A percentile compares a stretch with the other conserved stretches of the same genome.
These are phyloP conservation scores for Lymantria dispar DNA, from an alignment of 2,888 invertebrate genomes.

Conservation along the genomic window DNA sequence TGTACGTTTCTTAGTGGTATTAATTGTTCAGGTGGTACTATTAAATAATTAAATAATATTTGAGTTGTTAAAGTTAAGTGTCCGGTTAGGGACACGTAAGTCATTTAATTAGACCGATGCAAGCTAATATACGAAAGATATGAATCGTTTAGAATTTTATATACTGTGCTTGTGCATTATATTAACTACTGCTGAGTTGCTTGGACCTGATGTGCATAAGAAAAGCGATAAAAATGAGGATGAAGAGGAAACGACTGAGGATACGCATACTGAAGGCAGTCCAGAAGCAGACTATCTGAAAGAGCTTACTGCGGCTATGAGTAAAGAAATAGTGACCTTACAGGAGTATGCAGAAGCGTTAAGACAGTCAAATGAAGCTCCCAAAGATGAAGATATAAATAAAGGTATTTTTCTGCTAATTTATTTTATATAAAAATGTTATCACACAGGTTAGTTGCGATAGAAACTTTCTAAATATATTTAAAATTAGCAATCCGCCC, in stretches of 20 bases:
- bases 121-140: slow-evolving; percentile 29
- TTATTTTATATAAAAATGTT: background rate
- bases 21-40: slow-evolving; percentile 2
- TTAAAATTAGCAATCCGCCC: no score
- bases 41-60: slow-evolving; percentile 10
- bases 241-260: slow-evolving; percentile 40
- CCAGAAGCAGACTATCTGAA: slow-evolving; percentile 52
- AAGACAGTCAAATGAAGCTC: slow-evolving; percentile 40
- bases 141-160: slow-evolving; percentile 52
- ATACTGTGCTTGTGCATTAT: slow-evolving; percentile 54
- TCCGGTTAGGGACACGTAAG: slow-evolving; percentile 65
- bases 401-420: slow-evolving; percentile 29
- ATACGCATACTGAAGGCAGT: slow-evolving; percentile 33
- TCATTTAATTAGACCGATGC: slow-evolving; percentile 39
- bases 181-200: slow-evolving; percentile 53
- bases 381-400: slow-evolving; percentile 45
- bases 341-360: slow-evolving; percentile 64
- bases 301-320: slow-evolving; percentile 56
- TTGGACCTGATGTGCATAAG: slow-evolving; percentile 58
- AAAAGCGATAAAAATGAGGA: slow-evolving; percentile 48
- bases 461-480: no score
- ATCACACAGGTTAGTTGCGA: background rate
- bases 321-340: slow-evolving; percentile 53
- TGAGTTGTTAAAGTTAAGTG: slow-evolving; percentile 6
- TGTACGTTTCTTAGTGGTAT: slow-evolving; percentile 26